Base-by-base conservation (phyloP, 2,113 vertebrate genomes). In the Passer domesticus region DNA sequence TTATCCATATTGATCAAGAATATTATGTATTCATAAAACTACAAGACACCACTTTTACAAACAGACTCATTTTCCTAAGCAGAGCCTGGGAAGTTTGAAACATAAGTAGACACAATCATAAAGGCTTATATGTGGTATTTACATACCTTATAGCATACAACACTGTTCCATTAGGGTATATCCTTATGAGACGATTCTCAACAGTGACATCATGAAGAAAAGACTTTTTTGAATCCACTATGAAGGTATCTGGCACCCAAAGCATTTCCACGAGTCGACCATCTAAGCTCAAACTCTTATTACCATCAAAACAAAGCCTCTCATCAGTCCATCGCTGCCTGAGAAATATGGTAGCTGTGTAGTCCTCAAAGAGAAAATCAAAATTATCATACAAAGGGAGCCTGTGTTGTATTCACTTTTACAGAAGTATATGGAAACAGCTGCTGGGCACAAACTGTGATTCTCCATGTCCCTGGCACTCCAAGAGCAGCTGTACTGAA, bases 141-240 rank as follows among this genome's bases (percentile, higher is more conserved):
- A 89, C 95, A 30, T 85, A 99, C 99, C 98, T 98, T 72, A 99
- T 96, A 2, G 98, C 99, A 82, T 99, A 99, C 60, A 99, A 97
- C 62, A 99, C 98, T 13, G 98, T 99, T 93, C 99, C 99, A 8
- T 99, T 99, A 73, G 99, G 99, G 75, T 99, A 99, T 97, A 99
- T 99, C 92, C 98, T 98, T 95, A 99, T 99, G 18, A 99, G 98
- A 90, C 98, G 98, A 97, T 99, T 99, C 94, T 99, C 98, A 91
- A 99, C 99, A 24, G 99, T 99, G 96, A 99, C 98, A 96, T 99
- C 98, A 82, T 99, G 99, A 91, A 99, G 98, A 96, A 99, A 99
- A 83, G 98, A 99, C 93, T 97, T 99, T 95, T 99, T 99, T 78
- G 99, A 99, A 96, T 99, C 99, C 37, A 99, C 99, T 81, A 99